These are phyloP conservation scores for Pteruthius melanotis DNA, from an alignment of 2,113 vertebrate genomes.

Conservation along the genomic window DNA sequence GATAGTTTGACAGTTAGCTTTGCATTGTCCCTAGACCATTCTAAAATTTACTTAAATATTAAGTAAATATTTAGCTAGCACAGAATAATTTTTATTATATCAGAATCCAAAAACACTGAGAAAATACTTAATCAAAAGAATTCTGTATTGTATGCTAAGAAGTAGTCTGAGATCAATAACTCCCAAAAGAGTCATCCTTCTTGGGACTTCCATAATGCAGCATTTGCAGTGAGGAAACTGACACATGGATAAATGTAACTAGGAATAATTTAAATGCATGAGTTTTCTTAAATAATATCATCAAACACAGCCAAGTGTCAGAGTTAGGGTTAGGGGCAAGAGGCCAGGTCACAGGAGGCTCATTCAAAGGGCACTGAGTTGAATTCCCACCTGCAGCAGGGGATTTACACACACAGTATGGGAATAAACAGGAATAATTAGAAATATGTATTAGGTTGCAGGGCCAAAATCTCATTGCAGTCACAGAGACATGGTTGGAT, in stretches of 20 bases:
- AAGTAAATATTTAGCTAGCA: background rate
- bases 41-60: background rate
- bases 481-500: background rate
- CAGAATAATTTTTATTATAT: background rate
- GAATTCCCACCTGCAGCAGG: background rate
- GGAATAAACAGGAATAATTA: background rate
- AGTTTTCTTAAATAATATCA: background rate
- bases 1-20: background rate
- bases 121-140: background rate
- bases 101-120: background rate
- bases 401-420: rapidly evolving
- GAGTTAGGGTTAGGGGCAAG: background rate
- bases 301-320: background rate
- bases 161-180: background rate
- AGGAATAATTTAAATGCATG: background rate
- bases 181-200: background rate
- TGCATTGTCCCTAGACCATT: background rate
- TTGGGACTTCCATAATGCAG: background rate
- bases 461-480: background rate
- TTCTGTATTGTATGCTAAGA: background rate
- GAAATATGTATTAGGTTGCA: rapidly evolving
- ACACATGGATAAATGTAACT: background rate
- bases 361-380: background rate
- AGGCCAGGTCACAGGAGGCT: background rate
- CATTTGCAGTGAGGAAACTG: background rate